A percentile compares a stretch with the other conserved stretches of the same genome.
phyloP scores from a whole-genome alignment of 2,113 vertebrate species.

The Cyphomyrus plagiostoma region DNA sequence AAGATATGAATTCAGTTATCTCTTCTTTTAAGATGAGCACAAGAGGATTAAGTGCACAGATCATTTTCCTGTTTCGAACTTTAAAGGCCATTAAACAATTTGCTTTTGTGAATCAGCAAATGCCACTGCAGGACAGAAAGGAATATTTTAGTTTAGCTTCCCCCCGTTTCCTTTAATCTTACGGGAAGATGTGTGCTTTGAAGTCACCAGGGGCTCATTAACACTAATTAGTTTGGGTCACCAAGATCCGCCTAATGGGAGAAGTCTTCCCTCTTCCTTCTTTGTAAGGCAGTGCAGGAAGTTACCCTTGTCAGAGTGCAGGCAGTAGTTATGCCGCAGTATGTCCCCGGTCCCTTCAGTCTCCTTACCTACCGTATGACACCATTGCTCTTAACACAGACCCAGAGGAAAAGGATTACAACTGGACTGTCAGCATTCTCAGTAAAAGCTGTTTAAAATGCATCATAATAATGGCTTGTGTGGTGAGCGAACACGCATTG shows the following conservation, averaged over 20 bases:
- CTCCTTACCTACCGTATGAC: not conserved
- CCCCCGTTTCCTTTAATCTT: constrained; percentile 25
- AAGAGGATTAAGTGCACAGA: not conserved
- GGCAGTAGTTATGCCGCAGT: not conserved
- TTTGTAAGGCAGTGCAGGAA: not conserved
- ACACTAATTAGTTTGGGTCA: constrained; percentile 47
- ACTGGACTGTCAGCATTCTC: not conserved
- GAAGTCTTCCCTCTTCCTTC: not conserved
- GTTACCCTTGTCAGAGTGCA: not conserved
- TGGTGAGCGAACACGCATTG: not conserved
- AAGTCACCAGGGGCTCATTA: constrained; percentile 51
- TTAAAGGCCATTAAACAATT: constrained; percentile 24
- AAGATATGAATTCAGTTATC: not conserved
- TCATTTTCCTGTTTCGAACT: constrained; percentile 6
- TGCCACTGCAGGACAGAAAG: constrained; percentile 29
- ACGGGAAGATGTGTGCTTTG: constrained; percentile 47
- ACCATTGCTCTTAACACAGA: not conserved
- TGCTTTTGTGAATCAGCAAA: constrained; percentile 24
- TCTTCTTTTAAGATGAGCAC: not conserved
- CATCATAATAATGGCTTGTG: not conserved
- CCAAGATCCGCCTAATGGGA: not conserved
- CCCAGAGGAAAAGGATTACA: not conserved
- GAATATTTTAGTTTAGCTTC: constrained; percentile 13
- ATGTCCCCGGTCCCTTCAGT: not conserved
- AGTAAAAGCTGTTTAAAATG: not conserved